A percentile compares a stretch with the other conserved stretches of the same genome.
Evolutionary conservation across 2,797 vertebrate species (phyloP).

Genomic region (Heteromormyrus szaboi): DNA sequence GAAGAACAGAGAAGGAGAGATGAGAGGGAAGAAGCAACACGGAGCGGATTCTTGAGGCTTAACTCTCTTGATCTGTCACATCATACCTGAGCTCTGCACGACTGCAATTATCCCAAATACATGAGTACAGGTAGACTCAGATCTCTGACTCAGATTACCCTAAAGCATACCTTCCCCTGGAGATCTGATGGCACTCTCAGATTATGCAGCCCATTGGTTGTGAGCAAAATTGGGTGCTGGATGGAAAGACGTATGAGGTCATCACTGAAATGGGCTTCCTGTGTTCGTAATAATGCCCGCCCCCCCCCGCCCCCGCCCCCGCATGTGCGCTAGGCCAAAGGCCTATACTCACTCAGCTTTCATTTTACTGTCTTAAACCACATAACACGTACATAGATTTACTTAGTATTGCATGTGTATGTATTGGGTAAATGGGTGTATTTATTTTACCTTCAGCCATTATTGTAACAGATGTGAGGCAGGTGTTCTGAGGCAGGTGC

Average conservation of each 20-base stretch:
- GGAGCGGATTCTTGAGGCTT: conserved; percentile 7
- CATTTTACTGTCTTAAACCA: not conserved
- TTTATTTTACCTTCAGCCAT: not conserved
- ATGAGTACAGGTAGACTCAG: conserved; percentile 29
- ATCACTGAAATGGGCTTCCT: conserved; percentile 16
- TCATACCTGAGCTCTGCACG: conserved; percentile 32
- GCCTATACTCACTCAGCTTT: not conserved
- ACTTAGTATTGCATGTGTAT: not conserved
- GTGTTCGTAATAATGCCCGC: not conserved
- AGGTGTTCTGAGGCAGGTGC: not conserved
- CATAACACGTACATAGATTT: not conserved
- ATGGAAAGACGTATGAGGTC: conserved; percentile 27
- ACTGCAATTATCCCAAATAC: conserved; percentile 33
- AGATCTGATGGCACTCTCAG: conserved; percentile 38
- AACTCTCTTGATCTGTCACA: conserved; percentile 9
- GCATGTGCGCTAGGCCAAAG: not conserved
- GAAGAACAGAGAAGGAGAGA: not conserved
- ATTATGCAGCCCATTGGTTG: conserved; percentile 26
- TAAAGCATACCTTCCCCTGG: conserved; percentile 21
- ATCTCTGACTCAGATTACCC: conserved; percentile 36
- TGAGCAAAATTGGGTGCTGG: not conserved
- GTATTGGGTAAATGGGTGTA: not conserved
- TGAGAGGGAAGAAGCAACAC: conserved; percentile 3
- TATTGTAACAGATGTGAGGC: not conserved
- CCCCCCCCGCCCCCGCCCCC: not conserved